Percentiles rank a stretch among this genome's conserved stretches.
phyloP scores from a whole-genome alignment of 2,113 vertebrate species.

The Sterna hirundo region DNA sequence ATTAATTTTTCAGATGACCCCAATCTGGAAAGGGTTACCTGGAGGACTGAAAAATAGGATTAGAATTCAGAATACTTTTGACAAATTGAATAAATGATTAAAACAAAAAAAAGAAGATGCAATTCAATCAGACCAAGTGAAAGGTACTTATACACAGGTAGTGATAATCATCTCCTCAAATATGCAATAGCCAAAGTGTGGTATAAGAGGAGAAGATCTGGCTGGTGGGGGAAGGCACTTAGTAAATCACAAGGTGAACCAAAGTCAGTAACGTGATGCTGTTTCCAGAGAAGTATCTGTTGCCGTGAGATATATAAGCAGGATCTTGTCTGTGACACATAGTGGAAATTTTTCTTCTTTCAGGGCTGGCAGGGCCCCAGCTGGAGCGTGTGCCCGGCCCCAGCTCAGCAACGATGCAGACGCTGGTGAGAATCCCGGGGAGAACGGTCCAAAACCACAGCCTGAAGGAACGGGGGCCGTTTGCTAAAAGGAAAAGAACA shows the following conservation, averaged over 20 bases:
- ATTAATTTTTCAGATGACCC: constrained; percentile 1
- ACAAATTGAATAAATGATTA: background rate
- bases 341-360: background rate
- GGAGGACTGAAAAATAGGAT: background rate
- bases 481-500: background rate
- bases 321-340: background rate
- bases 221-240: background rate
- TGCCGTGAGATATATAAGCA: background rate
- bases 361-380: background rate
- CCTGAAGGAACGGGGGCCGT: background rate
- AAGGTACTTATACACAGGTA: background rate
- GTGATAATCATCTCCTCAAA: background rate
- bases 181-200: background rate
- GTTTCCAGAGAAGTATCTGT: background rate
- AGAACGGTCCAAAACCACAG: background rate
- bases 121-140: background rate
- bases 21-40: background rate
- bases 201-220: background rate
- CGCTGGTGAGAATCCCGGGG: background rate
- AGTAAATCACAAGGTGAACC: background rate
- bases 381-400: background rate
- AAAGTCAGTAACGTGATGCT: background rate
- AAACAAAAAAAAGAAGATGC: background rate
- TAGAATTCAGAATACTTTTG: background rate
- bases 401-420: background rate